phyloP scores from a whole-genome alignment of 2,797 vertebrate genomes.

The Cephalopachus bancanus region DNA sequence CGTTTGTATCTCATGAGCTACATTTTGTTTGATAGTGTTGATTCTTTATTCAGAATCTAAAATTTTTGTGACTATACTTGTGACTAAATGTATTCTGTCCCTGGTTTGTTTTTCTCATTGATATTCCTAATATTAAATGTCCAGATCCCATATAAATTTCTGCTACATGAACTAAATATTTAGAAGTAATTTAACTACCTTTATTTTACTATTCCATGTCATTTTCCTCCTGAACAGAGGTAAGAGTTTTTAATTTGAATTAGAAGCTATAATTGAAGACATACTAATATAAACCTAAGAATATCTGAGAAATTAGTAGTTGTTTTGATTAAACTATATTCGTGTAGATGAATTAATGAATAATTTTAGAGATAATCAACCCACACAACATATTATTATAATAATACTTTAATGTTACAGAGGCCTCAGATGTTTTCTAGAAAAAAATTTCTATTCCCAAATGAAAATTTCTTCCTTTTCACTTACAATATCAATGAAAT shows the following conservation, averaged over 20 bases:
- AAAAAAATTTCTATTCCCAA: neutral
- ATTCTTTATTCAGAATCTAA: neutral
- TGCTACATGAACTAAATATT: neutral
- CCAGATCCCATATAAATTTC: neutral
- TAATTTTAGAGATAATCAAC: constrained; percentile 65
- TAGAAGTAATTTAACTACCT: constrained; percentile 33
- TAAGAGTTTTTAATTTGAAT: constrained; percentile 54
- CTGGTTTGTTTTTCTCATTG: neutral
- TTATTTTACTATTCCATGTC: constrained; percentile 20
- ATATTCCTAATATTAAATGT: neutral
- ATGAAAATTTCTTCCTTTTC: neutral
- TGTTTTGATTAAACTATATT: constrained; percentile 75
- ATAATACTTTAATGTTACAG: constrained; percentile 52
- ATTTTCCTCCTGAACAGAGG: constrained; percentile 25
- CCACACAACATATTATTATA: constrained; percentile 43
- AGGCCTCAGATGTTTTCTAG: constrained; percentile 3
- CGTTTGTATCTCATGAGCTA: neutral
- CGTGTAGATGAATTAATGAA: constrained; percentile 72
- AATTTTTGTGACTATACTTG: neutral
- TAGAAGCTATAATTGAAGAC: constrained; percentile 56
- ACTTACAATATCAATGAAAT: constrained; percentile 42
- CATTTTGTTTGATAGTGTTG: neutral
- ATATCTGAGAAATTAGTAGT: constrained; percentile 73
- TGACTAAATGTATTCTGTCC: neutral
- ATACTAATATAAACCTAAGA: constrained; percentile 55